Percentiles rank a stretch among this genome's conserved stretches.
These are phyloP conservation scores for Stegophylla sp. DNA, from an alignment of 2,888 invertebrate species.

Conservation along the genomic window DNA sequence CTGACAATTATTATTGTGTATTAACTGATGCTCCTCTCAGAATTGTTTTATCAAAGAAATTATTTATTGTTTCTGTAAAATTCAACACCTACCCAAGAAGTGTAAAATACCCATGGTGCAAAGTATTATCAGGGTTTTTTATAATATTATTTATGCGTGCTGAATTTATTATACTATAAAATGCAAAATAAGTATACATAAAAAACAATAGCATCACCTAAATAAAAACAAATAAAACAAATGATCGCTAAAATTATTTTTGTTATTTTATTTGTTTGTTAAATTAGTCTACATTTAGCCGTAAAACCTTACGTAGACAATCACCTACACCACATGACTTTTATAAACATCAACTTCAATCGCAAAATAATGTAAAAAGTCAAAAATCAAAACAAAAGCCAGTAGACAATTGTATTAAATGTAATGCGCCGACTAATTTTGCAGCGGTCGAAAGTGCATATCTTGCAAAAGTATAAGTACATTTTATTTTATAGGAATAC, in stretches of 20 bases:
- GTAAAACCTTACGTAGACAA: constrained; percentile 32
- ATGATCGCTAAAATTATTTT: background rate
- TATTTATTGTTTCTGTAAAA: too few relatives aligned
- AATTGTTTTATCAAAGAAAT: too few relatives aligned
- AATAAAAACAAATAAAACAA: background rate
- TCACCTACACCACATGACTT: constrained; percentile 41
- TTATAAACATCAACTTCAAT: constrained; percentile 18
- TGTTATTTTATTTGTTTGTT: constrained; percentile 4
- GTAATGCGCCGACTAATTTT: constrained; percentile 36
- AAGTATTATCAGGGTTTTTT: too few relatives aligned
- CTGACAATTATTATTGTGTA: too few relatives aligned
- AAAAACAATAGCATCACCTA: too few relatives aligned
- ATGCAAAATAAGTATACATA: too few relatives aligned
- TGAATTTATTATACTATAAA: too few relatives aligned
- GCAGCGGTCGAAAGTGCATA: constrained; percentile 35
- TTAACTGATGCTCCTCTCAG: too few relatives aligned
- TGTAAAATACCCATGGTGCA: too few relatives aligned
- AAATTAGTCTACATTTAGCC: constrained; percentile 3
- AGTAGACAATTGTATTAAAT: constrained; percentile 31
- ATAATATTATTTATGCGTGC: too few relatives aligned
- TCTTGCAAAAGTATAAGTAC: constrained; percentile 45
- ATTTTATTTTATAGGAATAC: background rate
- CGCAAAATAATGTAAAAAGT: constrained; percentile 9
- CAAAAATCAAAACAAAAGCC: constrained; percentile 10
- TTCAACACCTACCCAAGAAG: too few relatives aligned